Percentiles rank a stretch among this genome's conserved stretches.
Evolutionary conservation across 2,888 invertebrate species (phyloP).

Genomic region (Euzophera pinguis): DNA sequence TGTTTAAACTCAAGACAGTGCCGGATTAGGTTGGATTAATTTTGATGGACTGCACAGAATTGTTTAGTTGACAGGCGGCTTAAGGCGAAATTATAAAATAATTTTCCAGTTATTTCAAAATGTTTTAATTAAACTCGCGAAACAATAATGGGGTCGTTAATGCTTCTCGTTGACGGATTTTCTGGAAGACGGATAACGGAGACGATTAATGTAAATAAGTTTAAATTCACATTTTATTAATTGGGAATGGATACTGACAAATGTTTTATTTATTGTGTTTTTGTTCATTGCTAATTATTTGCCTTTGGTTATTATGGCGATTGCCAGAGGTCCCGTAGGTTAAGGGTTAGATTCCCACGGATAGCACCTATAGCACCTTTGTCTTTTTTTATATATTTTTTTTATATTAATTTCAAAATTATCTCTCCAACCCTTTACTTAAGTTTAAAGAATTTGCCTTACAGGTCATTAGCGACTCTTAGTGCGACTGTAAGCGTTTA

Average conservation of each 20-base stretch:
- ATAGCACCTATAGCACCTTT: too few species aligned
- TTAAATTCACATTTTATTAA: not conserved
- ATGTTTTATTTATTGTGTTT: not conserved
- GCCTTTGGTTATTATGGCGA: too few species aligned
- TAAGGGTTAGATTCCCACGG: too few species aligned
- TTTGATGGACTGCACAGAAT: slow-evolving; percentile 75
- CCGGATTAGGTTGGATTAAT: slow-evolving; percentile 75
- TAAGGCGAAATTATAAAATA: slow-evolving; percentile 65
- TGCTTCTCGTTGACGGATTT: slow-evolving; percentile 46
- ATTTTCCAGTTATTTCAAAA: slow-evolving; percentile 60
- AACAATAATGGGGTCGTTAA: slow-evolving; percentile 49
- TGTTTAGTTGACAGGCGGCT: slow-evolving; percentile 71
- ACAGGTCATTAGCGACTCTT: too few species aligned
- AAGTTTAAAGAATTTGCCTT: too few species aligned
- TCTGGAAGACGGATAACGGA: slow-evolving; percentile 46
- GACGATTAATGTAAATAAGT: slow-evolving; percentile 22
- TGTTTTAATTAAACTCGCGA: slow-evolving; percentile 70
- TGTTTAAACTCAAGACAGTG: slow-evolving; percentile 71
- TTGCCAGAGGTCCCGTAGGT: too few species aligned
- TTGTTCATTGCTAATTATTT: not conserved
- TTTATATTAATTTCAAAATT: too few species aligned
- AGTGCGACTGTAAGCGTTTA: too few species aligned
- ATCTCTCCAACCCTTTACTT: too few species aligned
- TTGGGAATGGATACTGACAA: not conserved
- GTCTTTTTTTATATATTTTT: too few species aligned